phyloP scores from a whole-genome alignment of 2,888 invertebrate genomes.

The Cryptophagus acutangulus region DNA sequence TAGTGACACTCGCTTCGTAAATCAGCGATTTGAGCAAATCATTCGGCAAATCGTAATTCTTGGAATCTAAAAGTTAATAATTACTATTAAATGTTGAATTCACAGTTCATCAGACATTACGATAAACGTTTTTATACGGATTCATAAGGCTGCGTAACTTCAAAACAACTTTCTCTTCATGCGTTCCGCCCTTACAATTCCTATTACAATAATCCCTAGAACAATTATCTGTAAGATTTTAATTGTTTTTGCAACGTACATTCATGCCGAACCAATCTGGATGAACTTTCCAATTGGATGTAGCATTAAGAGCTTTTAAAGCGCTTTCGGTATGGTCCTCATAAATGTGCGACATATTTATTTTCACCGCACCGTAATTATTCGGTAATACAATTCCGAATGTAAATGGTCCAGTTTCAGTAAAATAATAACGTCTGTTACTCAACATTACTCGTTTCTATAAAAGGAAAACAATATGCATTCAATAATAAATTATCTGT shows the following conservation, averaged over 20 bases:
- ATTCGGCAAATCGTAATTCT: constrained; percentile 8
- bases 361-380: constrained; percentile 65
- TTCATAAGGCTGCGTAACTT: constrained; percentile 8
- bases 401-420: constrained; percentile 78
- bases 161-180: constrained; percentile 30
- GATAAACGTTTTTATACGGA: not conserved
- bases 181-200: constrained; percentile 18
- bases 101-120: not conserved
- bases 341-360: constrained; percentile 50
- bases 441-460: constrained; percentile 80
- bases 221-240: constrained; percentile 3
- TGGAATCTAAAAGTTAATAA: not conserved
- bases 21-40: constrained; percentile 25
- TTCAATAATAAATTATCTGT: constrained; percentile 33
- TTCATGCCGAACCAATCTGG: constrained; percentile 68
- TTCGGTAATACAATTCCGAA: constrained; percentile 82
- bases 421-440: constrained; percentile 76
- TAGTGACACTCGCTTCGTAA: constrained; percentile 38
- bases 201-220: constrained; percentile 4
- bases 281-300: constrained; percentile 72
- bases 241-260: too few relatives aligned
- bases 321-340: constrained; percentile 33
- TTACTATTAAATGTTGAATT: not conserved
- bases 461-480: constrained; percentile 22
- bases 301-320: constrained; percentile 9